A percentile compares a stretch with the other conserved stretches of the same genome.
Conservation (phyloP, 2,113 vertebrate genomes). For the Urocynchramus pylzowi region DNA sequence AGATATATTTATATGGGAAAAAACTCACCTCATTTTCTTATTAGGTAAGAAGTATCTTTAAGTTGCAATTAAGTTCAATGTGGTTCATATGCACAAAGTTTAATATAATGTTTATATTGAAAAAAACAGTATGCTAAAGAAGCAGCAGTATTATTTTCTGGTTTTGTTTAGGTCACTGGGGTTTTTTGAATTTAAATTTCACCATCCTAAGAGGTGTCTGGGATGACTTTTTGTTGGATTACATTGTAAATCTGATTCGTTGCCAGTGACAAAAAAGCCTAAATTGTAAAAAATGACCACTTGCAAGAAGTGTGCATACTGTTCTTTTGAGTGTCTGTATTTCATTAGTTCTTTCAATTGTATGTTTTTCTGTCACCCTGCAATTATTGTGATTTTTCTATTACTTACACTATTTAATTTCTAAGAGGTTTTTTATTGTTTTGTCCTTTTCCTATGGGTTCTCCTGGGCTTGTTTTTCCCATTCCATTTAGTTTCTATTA, state of each 20-base stretch:
- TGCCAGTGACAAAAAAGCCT: neutral
- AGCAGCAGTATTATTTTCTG: neutral
- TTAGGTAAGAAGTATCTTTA: too few relatives aligned
- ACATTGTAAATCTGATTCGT: neutral
- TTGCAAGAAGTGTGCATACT: neutral
- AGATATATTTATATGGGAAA: neutral
- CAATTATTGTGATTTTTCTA: neutral
- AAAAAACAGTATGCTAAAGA: neutral
- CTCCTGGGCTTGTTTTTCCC: neutral
- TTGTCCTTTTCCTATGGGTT: neutral
- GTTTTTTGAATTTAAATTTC: neutral
- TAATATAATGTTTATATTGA: neutral
- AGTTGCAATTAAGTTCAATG: neutral
- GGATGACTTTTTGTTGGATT: neutral
- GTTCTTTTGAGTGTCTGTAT: neutral
- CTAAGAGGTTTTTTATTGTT: neutral
- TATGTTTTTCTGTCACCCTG: neutral
- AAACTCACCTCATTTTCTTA: neutral
- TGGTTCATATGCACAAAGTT: neutral
- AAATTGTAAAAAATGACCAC: neutral
- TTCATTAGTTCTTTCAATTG: neutral
- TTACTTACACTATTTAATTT: neutral
- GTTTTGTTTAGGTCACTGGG: neutral
- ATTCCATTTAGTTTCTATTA: neutral
- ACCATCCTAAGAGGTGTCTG: neutral